These are phyloP conservation scores for Streptopelia turtur DNA, from an alignment of 2,797 vertebrate species.

Conservation along the genomic window DNA sequence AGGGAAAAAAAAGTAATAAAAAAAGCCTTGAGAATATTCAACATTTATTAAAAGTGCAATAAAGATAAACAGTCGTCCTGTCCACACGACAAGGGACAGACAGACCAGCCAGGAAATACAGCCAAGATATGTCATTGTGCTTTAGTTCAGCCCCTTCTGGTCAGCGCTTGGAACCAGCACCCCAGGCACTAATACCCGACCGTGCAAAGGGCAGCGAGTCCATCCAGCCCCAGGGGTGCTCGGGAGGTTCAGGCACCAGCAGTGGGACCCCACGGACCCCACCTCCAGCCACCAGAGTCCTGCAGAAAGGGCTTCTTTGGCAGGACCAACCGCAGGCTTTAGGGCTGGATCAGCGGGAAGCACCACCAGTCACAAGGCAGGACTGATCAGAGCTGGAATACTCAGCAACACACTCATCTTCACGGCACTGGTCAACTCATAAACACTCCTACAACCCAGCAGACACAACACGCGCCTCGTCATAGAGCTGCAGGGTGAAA, in stretches of 20 bases:
- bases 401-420: not conserved
- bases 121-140: not conserved
- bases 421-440: not conserved
- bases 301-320: not conserved
- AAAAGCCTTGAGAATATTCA: not conserved
- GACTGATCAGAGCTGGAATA: not conserved
- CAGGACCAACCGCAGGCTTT: not conserved
- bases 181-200: not conserved
- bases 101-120: slow-evolving; percentile 17
- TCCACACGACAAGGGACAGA: not conserved
- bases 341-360: not conserved
- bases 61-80: slow-evolving; percentile 26
- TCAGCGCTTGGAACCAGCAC: not conserved
- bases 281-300: not conserved
- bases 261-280: not conserved
- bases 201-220: not conserved
- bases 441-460: not conserved
- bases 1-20: not conserved
- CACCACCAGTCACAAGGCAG: not conserved
- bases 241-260: not conserved
- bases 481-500: not conserved
- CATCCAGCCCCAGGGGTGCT: not conserved
- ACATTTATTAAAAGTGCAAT: slow-evolving; percentile 47
- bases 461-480: not conserved
- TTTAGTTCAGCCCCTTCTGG: not conserved